A percentile compares a stretch with the other conserved stretches of the same genome.
phyloP scores from a whole-genome alignment of 2,888 invertebrate species.

The Ptychoptera contaminata region DNA sequence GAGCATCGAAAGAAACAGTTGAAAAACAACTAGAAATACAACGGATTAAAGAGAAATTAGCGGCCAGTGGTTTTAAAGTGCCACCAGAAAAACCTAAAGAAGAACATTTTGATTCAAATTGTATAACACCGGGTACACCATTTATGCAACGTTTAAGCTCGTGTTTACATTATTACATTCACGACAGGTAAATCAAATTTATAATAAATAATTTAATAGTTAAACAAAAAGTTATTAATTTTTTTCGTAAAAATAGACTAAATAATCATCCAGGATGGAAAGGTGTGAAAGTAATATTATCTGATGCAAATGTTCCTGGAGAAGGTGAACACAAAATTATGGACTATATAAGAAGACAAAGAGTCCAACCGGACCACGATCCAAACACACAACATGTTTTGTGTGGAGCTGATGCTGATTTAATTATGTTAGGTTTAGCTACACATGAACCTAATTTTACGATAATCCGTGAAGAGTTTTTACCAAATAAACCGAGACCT shows the following conservation, averaged over 20 bases:
- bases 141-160: constrained; percentile 86
- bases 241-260: constrained; percentile 27
- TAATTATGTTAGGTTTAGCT: constrained; percentile 95
- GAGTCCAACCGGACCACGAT: constrained; percentile 85
- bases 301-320: constrained; percentile 96
- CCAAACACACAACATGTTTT: constrained; percentile 96
- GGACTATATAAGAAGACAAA: constrained; percentile 94
- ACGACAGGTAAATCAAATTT: constrained; percentile 15
- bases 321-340: constrained; percentile 99
- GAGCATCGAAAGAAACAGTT: constrained; percentile 85
- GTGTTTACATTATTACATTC: constrained; percentile 43
- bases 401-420: constrained; percentile 96
- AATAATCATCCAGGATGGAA: constrained; percentile 94
- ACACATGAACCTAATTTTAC: constrained; percentile 99
- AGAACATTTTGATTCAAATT: constrained; percentile 96
- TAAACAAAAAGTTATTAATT: constrained; percentile 25
- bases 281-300: constrained; percentile 85
- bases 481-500: constrained; percentile 88
- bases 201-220: not conserved
- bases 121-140: constrained; percentile 98
- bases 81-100: constrained; percentile 81
- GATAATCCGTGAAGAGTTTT: constrained; percentile 96
- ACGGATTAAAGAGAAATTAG: constrained; percentile 57
- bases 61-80: constrained; percentile 53
- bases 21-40: constrained; percentile 81